Conservation (phyloP, 2,888 invertebrate genomes). For the Plebejus melissa region DNA sequence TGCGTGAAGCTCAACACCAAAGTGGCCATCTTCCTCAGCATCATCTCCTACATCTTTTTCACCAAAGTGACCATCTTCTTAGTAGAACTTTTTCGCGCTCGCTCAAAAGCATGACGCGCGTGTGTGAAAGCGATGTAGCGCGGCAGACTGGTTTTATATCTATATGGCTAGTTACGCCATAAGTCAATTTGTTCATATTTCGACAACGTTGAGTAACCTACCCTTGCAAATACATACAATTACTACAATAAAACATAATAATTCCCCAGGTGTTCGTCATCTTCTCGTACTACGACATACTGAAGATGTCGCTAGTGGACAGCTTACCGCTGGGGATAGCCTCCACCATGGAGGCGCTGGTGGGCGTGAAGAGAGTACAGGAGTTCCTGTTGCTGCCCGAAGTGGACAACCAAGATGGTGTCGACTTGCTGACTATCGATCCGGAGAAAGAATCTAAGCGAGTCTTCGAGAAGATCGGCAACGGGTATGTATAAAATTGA, state of each 20-base stretch:
- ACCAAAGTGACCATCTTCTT: no score
- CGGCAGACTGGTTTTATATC: no score
- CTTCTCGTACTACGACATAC: slow-evolving; percentile 88
- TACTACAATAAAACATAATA: no score
- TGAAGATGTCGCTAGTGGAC: slow-evolving; percentile 87
- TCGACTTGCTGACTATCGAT: slow-evolving; percentile 57
- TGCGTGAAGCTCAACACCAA: not conserved
- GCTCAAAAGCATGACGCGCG: no score
- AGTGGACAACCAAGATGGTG: slow-evolving; percentile 57
- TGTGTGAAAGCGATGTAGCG: no score
- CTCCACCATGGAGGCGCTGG: slow-evolving; percentile 85
- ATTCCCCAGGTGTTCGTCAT: slow-evolving; percentile 81
- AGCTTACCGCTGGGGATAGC: slow-evolving; percentile 89
- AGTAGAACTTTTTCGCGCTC: no score
- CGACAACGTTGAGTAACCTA: no score
- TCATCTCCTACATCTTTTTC: not conserved
- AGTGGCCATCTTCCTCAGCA: slow-evolving; percentile 12
- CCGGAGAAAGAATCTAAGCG: slow-evolving; percentile 44
- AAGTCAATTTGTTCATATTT: no score
- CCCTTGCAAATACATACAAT: no score
- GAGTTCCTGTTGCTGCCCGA: slow-evolving; percentile 78
- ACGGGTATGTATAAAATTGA: slow-evolving; percentile 54
- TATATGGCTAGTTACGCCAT: no score
- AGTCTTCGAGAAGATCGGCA: slow-evolving; percentile 68
- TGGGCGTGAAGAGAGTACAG: slow-evolving; percentile 85